Conservation (phyloP, 2,797 vertebrate species). For the Gobionotothen gibberifrons region DNA sequence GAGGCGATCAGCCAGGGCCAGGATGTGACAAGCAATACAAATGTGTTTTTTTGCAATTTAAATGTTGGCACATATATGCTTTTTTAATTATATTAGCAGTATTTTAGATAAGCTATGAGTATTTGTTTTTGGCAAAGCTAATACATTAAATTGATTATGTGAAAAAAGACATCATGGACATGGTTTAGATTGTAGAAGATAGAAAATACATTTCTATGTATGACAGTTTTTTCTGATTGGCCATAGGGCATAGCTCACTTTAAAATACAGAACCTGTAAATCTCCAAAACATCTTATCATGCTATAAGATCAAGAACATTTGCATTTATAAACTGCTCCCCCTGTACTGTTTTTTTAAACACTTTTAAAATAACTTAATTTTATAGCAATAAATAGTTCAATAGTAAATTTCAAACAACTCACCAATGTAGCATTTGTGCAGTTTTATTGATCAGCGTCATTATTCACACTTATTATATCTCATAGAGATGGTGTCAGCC, state of each 20-base stretch:
- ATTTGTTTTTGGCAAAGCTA: neutral
- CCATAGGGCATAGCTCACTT: neutral
- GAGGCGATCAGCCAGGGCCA: no score
- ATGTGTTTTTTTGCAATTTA: neutral
- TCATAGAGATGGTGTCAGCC: neutral
- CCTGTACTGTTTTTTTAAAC: constrained; percentile 5
- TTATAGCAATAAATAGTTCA: neutral
- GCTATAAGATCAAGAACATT: constrained; percentile 20
- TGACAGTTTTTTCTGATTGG: neutral
- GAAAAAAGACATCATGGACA: neutral
- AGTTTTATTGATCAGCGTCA: constrained; percentile 15
- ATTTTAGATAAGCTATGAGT: neutral
- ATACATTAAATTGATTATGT: neutral
- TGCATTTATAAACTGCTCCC: constrained; percentile 10
- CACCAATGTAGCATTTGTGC: neutral
- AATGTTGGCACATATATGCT: neutral
- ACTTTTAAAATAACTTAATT: neutral
- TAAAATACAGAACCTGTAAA: constrained; percentile 28
- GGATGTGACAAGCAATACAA: neutral
- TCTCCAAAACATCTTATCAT: neutral
- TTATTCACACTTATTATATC: neutral
- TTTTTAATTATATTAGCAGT: constrained; percentile 12
- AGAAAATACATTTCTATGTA: neutral
- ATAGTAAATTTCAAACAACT: neutral
- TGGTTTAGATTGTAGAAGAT: constrained; percentile 5